Percentiles rank a stretch among this genome's conserved stretches.
Conservation (phyloP, 2,113 vertebrate species). For the Fregetta grallaria region DNA sequence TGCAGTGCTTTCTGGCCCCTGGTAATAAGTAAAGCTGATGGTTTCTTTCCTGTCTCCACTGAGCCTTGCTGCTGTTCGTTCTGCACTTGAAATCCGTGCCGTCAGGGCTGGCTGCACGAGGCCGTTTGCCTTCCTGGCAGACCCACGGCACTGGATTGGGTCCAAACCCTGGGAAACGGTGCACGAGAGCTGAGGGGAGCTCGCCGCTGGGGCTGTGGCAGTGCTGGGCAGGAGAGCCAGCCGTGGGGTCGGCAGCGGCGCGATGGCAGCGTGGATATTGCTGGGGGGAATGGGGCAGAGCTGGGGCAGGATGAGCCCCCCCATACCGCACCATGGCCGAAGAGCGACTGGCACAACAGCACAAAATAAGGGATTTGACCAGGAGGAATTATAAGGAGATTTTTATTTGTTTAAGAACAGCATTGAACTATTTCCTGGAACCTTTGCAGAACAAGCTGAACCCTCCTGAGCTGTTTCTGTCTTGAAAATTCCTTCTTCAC, state of each 20-base stretch:
- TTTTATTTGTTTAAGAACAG: background rate
- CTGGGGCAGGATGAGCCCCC: background rate
- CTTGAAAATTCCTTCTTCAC: background rate
- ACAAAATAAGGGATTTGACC: background rate
- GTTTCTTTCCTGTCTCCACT: background rate
- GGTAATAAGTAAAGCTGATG: background rate
- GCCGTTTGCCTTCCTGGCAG: background rate
- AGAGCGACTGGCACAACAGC: background rate
- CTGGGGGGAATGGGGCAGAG: background rate
- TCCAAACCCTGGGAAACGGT: background rate
- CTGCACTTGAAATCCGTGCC: background rate
- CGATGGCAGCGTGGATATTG: fast-evolving
- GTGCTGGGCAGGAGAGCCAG: background rate
- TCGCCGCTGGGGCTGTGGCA: background rate
- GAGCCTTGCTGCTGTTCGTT: background rate
- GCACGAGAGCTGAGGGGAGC: background rate
- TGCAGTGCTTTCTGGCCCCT: background rate
- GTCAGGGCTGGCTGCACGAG: background rate
- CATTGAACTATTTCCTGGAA: background rate
- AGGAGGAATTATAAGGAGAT: background rate
- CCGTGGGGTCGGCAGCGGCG: background rate
- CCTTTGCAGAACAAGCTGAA: background rate
- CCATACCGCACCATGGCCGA: fast-evolving
- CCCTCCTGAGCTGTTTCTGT: background rate
- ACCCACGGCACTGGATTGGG: background rate